Evolutionary conservation across 2,797 vertebrate species (phyloP), one percentile per base, ranked within the genome.

Genomic region (Enteromius argenteus): DNA sequence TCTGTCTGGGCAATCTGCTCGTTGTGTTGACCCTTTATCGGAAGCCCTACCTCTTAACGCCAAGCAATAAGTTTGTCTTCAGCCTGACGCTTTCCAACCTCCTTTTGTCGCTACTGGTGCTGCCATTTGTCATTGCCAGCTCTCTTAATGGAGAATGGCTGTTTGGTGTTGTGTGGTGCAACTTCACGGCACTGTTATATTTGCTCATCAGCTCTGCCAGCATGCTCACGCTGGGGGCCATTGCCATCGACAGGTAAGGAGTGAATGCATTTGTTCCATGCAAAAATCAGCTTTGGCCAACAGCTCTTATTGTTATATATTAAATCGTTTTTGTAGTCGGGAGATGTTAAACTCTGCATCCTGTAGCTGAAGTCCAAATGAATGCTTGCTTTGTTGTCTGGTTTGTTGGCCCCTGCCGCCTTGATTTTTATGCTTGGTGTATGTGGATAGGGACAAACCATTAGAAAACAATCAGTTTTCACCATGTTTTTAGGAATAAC

Each of bases 11-110:
- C 86, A 99, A 99, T 94, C 92, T 76, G n/a, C 30, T 77, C 8
- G 46, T 99, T 69, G 98, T 99, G 80, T 96, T 99, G 94, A 99
- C 97, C 94, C 92, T 99, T 27, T 86, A 86, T 86, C 96, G 96
- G 90, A 96, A 96, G 91, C 97, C 98, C 0, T 99, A 99, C 88
- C 96, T 99, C 74, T 96, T 99, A 88, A 99, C 98, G 0, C 95
- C 99, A 88, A 99, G 98, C 96, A 99, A 99, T 94, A 99, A 99
- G 93, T 98, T 99, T 79, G 98, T 99, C 81, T 97, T 99, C 94
- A 99, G 98, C 94, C 93, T 99, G 91, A 99, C 98, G 0, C 92
- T 97, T 69, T 99, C 98, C 90, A 99, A 99, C 93, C 94, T 99
- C 83, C 93, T 99, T 1, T 94, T 99, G 58, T 97, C 98, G 0